These are phyloP conservation scores for Idaea dimidiata DNA, from an alignment of 2,888 invertebrate genomes.

Conservation along the genomic window DNA sequence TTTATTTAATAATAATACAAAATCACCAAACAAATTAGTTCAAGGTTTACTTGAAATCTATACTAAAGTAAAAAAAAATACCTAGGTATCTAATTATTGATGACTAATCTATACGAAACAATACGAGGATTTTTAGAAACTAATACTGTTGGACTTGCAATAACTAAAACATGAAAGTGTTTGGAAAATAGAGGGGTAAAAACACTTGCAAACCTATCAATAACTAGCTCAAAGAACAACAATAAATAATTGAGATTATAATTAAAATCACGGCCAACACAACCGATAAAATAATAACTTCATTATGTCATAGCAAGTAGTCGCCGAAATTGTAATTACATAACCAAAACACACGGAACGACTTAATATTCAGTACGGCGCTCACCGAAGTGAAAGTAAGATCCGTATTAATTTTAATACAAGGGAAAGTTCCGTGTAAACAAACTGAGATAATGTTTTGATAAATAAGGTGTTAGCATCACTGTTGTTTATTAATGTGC, in stretches of 20 bases:
- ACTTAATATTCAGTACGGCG: constrained; percentile 24
- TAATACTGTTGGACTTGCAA: background rate
- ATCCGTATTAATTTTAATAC: constrained; percentile 25
- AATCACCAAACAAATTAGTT: no score
- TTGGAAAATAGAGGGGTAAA: background rate
- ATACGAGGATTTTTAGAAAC: background rate
- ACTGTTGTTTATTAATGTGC: background rate
- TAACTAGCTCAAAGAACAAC: background rate
- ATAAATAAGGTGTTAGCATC: background rate
- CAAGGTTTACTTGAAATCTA: no score
- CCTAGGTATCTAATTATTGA: no score
- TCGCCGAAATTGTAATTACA: constrained; percentile 1
- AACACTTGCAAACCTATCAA: background rate
- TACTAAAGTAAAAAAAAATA: no score
- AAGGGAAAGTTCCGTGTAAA: constrained; percentile 22
- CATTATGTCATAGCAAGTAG: constrained; percentile 3
- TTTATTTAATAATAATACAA: no score
- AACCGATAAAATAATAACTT: background rate
- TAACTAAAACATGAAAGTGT: background rate
- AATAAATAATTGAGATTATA: background rate
- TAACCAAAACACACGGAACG: background rate
- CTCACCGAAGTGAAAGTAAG: constrained; percentile 27
- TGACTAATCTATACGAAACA: no score
- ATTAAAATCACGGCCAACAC: background rate
- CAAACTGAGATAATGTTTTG: background rate